phyloP scores from a whole-genome alignment of 2,113 vertebrate species.

The Symphodus melops region DNA sequence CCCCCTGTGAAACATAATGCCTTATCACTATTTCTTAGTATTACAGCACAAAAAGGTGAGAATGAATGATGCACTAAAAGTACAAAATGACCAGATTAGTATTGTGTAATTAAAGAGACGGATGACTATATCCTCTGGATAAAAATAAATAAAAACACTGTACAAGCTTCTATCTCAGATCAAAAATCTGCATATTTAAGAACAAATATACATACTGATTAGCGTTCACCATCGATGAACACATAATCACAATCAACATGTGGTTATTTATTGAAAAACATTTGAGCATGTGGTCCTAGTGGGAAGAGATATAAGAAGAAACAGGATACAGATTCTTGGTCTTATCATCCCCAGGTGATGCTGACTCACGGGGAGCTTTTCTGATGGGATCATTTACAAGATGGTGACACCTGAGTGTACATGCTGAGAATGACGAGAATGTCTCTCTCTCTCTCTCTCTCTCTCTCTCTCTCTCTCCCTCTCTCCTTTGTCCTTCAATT shows the following conservation, averaged over 20 bases:
- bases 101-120: too few species aligned
- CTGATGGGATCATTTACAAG: conserved; percentile 79
- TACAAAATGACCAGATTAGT: neutral
- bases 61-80: conserved; percentile 27
- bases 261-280: neutral
- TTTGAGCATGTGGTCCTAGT: neutral
- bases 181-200: too few species aligned
- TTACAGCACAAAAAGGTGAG: conserved; percentile 39
- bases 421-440: conserved; percentile 44
- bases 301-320: neutral
- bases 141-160: too few species aligned
- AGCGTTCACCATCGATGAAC: neutral
- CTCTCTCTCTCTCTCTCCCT: too few species aligned
- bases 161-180: too few species aligned
- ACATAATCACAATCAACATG: neutral
- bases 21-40: conserved; percentile 25
- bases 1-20: conserved; percentile 51
- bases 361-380: conserved; percentile 40
- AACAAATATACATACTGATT: too few species aligned
- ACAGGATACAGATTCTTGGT: neutral
- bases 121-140: too few species aligned
- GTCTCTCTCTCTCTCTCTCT: neutral
- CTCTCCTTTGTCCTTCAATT: neutral
- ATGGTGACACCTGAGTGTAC: conserved; percentile 57
- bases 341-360: conserved; percentile 29